phyloP scores from a whole-genome alignment of 2,888 invertebrate genomes.

The Folsomia candida region DNA sequence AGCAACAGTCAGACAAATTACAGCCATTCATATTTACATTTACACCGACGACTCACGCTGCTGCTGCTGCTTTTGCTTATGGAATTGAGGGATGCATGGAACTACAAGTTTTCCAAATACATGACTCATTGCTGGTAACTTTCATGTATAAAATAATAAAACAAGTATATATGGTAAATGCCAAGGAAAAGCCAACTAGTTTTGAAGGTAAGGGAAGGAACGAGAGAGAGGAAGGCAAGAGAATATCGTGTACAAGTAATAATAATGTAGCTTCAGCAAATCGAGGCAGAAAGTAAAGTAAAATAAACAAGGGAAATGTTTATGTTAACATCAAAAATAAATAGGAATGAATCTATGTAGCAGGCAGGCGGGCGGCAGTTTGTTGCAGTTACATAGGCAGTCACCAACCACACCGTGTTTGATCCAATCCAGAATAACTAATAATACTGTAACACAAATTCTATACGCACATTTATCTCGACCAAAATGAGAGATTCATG shows the following conservation, averaged over 20 bases:
- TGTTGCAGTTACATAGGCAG: not conserved
- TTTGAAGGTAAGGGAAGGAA: too few relatives aligned
- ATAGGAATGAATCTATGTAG: constrained; percentile 24
- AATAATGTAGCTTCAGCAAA: not conserved
- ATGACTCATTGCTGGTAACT: too few relatives aligned
- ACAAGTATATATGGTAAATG: too few relatives aligned
- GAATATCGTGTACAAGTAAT: too few relatives aligned
- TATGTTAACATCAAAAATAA: constrained; percentile 51
- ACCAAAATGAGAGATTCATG: too few relatives aligned
- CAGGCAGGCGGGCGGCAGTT: not conserved
- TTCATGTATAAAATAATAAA: too few relatives aligned
- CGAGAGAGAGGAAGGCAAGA: too few relatives aligned
- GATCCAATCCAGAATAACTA: too few relatives aligned
- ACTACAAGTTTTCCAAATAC: too few relatives aligned
- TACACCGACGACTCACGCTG: not conserved
- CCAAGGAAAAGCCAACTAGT: too few relatives aligned
- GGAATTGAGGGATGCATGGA: too few relatives aligned
- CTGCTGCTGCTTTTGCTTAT: too few relatives aligned
- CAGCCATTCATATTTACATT: constrained; percentile 3
- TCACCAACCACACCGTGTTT: not conserved
- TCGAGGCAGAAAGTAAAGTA: constrained; percentile 29
- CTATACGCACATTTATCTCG: not conserved
- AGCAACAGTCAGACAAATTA: constrained; percentile 2
- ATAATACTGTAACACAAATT: not conserved
- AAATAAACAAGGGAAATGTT: constrained; percentile 51